phyloP scores from a whole-genome alignment of 2,797 vertebrate species.

The Platalea minor region DNA sequence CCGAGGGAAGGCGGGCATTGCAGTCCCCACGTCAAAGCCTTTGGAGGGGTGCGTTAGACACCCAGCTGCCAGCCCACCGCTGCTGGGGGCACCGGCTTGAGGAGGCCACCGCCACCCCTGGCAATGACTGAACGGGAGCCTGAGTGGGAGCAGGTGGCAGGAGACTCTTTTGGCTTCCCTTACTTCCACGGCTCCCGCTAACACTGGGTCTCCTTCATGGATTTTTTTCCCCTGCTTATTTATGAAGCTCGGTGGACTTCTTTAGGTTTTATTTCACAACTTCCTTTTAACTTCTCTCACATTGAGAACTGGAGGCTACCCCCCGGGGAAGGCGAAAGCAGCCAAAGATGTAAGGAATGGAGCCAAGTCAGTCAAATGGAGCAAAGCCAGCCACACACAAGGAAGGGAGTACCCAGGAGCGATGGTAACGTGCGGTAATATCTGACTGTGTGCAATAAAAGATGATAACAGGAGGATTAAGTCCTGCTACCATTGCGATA shows the following conservation, averaged over 20 bases:
- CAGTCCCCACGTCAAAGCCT: not conserved
- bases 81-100: not conserved
- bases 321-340: not conserved
- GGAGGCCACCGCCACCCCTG: not conserved
- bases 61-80: not conserved
- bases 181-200: not conserved
- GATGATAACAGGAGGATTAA: slow-evolving; percentile 32
- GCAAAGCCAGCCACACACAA: not conserved
- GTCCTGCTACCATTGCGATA: not conserved
- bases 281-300: not conserved
- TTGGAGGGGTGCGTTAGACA: fast-evolving
- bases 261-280: not conserved
- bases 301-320: not conserved
- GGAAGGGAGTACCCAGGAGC: not conserved
- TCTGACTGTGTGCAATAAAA: slow-evolving; percentile 23
- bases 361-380: not conserved
- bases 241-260: not conserved
- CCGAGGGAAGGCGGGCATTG: fast-evolving
- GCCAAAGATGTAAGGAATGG: not conserved
- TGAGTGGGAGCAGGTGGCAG: not conserved
- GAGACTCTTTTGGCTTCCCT: not conserved
- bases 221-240: not conserved
- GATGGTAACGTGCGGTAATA: not conserved
- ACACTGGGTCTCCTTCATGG: not conserved
- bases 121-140: fast-evolving